These are phyloP conservation scores for Aspidiotus destructor DNA, from an alignment of 2,888 invertebrate species.

Conservation along the genomic window DNA sequence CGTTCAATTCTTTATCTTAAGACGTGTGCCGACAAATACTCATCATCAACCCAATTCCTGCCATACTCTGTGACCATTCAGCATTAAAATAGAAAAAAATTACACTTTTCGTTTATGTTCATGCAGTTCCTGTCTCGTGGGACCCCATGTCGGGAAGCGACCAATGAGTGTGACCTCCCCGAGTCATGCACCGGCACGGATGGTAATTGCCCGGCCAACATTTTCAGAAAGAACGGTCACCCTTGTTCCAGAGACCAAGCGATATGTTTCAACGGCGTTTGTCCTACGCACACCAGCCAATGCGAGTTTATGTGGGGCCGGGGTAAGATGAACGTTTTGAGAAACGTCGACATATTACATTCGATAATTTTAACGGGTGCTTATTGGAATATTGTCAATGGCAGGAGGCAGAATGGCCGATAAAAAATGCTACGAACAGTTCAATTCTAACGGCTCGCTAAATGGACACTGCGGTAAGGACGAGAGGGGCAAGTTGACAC, in stretches of 20 bases:
- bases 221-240: slow-evolving; percentile 86
- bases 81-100: too few species aligned
- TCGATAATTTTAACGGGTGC: too few species aligned
- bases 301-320: slow-evolving; percentile 92
- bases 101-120: not conserved
- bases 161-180: slow-evolving; percentile 90
- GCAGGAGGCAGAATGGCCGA: slow-evolving; percentile 66
- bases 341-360: not conserved
- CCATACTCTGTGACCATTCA: too few species aligned
- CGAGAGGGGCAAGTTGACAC: slow-evolving; percentile 61
- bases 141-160: slow-evolving; percentile 70
- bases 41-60: too few species aligned
- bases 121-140: slow-evolving; percentile 62
- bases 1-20: too few species aligned
- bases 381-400: slow-evolving; percentile 29
- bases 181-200: slow-evolving; percentile 83
- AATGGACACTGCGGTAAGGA: slow-evolving; percentile 88
- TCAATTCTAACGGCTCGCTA: slow-evolving; percentile 88
- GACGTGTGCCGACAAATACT: too few species aligned
- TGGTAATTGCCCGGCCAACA: slow-evolving; percentile 82
- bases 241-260: slow-evolving; percentile 57
- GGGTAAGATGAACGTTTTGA: slow-evolving; percentile 42
- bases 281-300: slow-evolving; percentile 77
- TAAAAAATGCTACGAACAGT: slow-evolving; percentile 82
- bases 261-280: slow-evolving; percentile 87